Evolutionary conservation across 2,113 vertebrate genomes (phyloP).

Genomic region (Lethenteron camtschaticum): DNA sequence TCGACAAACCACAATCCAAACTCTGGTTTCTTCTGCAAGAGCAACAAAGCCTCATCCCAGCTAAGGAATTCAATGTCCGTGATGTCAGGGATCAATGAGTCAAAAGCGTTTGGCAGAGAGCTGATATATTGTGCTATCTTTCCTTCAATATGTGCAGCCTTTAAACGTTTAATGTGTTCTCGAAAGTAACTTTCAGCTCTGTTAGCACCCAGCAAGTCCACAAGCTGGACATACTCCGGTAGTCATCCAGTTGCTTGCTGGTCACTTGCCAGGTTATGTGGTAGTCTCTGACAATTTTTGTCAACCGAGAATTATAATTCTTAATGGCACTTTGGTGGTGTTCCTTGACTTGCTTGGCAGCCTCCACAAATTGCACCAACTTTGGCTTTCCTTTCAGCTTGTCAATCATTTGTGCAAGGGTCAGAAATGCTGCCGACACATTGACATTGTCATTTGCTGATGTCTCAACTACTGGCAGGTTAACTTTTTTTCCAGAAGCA

Average conservation of each 20-base stretch:
- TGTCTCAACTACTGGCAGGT: conserved; percentile 70
- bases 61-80: conserved; percentile 69
- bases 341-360: conserved; percentile 74
- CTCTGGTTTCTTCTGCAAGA: conserved; percentile 56
- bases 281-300: conserved; percentile 74
- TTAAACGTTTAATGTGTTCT: neutral
- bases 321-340: conserved; percentile 61
- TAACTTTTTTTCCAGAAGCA: conserved; percentile 76
- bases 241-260: conserved; percentile 68
- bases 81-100: conserved; percentile 60
- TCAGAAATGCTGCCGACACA: conserved; percentile 68
- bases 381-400: conserved; percentile 89
- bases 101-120: conserved; percentile 76
- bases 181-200: neutral
- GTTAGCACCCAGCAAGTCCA: neutral
- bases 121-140: conserved; percentile 52
- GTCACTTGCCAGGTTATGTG: conserved; percentile 82
- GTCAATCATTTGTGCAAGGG: conserved; percentile 83
- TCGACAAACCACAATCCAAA: conserved; percentile 84
- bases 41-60: conserved; percentile 64
- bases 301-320: conserved; percentile 67
- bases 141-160: neutral
- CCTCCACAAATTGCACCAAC: conserved; percentile 82
- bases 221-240: conserved; percentile 13
- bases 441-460: conserved; percentile 67